Percentiles rank a stretch among this genome's conserved stretches.
These are phyloP conservation scores for Cirrhinus mrigala DNA, from an alignment of 2,797 vertebrate genomes.

Conservation along the genomic window DNA sequence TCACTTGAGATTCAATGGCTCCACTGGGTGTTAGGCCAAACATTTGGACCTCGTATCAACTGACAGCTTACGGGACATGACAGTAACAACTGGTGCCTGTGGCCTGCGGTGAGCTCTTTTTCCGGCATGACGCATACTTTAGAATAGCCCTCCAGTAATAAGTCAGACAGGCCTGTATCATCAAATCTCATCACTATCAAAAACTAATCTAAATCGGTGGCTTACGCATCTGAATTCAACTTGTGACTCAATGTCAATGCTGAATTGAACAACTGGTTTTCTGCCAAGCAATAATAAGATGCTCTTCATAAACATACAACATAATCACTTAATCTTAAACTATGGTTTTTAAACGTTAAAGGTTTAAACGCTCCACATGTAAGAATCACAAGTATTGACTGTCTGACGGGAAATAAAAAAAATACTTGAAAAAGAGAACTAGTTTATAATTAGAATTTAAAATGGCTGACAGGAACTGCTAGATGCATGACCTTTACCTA, in stretches of 20 bases:
- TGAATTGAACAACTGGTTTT: background rate
- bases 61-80: conserved; percentile 72
- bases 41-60: conserved; percentile 40
- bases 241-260: background rate
- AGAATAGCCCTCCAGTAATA: conserved; percentile 43
- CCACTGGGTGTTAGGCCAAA: conserved; percentile 58
- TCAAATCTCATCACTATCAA: background rate
- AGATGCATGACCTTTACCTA: conserved; percentile 54
- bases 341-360: background rate
- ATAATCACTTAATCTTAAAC: background rate
- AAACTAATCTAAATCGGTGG: background rate
- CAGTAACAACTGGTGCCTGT: conserved; percentile 74
- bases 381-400: background rate
- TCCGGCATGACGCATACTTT: conserved; percentile 36
- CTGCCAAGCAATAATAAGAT: background rate
- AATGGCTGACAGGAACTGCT: conserved; percentile 42
- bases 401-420: background rate
- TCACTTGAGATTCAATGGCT: conserved; percentile 60
- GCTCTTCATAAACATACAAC: background rate
- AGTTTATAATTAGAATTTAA: conserved; percentile 45
- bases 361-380: background rate
- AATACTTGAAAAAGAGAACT: background rate
- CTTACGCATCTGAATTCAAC: background rate
- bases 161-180: conserved; percentile 6
- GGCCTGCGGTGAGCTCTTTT: conserved; percentile 24